Base-by-base conservation (phyloP, 2,797 vertebrate species). In the Aeoliscus strigatus region DNA sequence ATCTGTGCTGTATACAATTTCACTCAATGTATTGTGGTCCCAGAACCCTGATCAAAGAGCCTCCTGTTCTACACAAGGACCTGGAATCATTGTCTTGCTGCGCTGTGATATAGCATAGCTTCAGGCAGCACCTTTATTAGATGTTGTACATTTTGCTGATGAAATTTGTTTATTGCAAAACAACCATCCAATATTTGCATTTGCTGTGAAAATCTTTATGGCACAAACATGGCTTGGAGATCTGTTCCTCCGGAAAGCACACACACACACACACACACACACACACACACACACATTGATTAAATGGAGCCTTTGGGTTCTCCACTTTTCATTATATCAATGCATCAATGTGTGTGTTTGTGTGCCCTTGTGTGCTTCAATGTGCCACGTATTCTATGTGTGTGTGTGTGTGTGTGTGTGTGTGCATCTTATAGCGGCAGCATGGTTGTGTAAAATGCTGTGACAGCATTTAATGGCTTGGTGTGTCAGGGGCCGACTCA, bases 251-350 rank as follows among this genome's bases (percentile, higher is more conserved):
- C n/a, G 8, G 3, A 3, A 39, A 16, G 27, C 27, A 48, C 47
- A 67, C 34, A 41, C 42, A 54, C 48, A 42, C 41, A 46, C 27
- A 40, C 24, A 38, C 21, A 33, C 27, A 15, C 50, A 49, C 29
- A 48, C 40, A 41, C 37, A 44, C 26, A 39, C 27, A 44, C 27
- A 17, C 16, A 47, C 18, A 59, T 37, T 70, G 60, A 80, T 71
- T 52, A 60, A 62, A 70, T 65, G 50, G 39, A 63, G 49, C 73
- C 65, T 50, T 39, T 4, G 53, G 66, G 51, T 70, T 42, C 58
- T 57, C 51, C 69, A 72, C 67, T 80, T 77, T 76, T 80, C 56
- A 79, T 84, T 82, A 71, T 45, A 37, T 67, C 42, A 61, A 54
- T 77, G 56, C 45, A 51, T 62, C 62, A 38, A 46, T 48, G 66